phyloP scores from a whole-genome alignment of 2,113 vertebrate species.

The Phalacrocorax pelagicus region DNA sequence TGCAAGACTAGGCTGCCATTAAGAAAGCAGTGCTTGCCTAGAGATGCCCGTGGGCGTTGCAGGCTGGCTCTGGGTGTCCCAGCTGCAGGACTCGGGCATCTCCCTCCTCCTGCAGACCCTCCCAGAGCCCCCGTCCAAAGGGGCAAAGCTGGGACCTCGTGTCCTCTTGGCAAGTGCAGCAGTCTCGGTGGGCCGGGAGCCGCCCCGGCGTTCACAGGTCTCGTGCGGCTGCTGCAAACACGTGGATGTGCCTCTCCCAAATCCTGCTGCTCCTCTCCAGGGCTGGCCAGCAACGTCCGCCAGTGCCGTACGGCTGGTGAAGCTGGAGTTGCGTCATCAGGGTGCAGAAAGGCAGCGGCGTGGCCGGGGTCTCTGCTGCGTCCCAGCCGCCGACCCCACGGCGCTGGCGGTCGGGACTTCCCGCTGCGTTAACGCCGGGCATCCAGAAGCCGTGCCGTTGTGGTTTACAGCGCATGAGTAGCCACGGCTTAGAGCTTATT shows the following conservation, averaged over 20 bases:
- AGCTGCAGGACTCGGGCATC: background rate
- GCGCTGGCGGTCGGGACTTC: background rate
- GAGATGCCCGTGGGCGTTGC: fast-evolving
- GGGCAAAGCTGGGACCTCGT: background rate
- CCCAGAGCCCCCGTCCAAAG: background rate
- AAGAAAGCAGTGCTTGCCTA: fast-evolving
- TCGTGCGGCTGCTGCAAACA: fast-evolving
- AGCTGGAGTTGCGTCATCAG: too few relatives aligned
- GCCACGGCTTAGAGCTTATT: background rate
- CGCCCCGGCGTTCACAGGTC: fast-evolving
- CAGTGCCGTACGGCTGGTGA: fast-evolving
- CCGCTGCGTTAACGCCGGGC: fast-evolving
- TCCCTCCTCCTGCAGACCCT: background rate
- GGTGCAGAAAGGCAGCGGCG: background rate
- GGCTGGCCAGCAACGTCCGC: background rate
- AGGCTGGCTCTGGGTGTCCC: background rate
- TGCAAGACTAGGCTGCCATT: fast-evolving
- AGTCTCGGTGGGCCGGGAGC: background rate
- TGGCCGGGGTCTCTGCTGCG: too few relatives aligned
- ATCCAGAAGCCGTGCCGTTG: fast-evolving
- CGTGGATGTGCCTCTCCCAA: fast-evolving
- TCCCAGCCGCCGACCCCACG: too few relatives aligned
- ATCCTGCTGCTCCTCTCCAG: fast-evolving
- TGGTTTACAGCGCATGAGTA: background rate
- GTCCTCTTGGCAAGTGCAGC: background rate